These are phyloP conservation scores for Ploceus nigricollis DNA, from an alignment of 2,113 vertebrate species.

Conservation along the genomic window DNA sequence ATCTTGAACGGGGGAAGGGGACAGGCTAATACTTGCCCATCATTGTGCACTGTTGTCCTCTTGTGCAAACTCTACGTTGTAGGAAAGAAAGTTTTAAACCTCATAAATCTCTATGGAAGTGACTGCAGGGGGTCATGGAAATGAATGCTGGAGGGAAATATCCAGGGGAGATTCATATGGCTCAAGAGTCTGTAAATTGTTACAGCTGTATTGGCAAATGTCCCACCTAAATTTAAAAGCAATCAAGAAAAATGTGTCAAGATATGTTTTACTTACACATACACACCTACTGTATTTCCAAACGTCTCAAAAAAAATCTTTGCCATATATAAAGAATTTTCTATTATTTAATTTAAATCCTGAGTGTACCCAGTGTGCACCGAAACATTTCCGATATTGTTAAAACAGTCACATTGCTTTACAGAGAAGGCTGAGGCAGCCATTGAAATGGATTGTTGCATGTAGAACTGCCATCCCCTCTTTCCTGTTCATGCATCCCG, in stretches of 20 bases:
- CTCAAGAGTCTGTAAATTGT: background rate
- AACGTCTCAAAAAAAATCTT: background rate
- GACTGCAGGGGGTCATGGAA: background rate
- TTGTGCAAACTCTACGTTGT: background rate
- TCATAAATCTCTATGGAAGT: background rate
- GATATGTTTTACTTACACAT: background rate
- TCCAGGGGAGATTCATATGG: background rate
- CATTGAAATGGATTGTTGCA: background rate
- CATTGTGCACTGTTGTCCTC: background rate
- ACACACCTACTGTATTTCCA: background rate
- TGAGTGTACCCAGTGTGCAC: background rate
- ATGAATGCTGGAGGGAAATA: background rate
- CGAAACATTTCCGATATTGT: background rate
- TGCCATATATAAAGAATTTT: background rate
- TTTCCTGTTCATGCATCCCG: background rate
- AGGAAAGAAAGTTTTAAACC: background rate
- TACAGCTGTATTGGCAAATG: background rate
- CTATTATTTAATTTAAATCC: background rate
- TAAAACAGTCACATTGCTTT: background rate
- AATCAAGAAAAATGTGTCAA: background rate
- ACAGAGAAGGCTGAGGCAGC: background rate
- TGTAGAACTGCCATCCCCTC: rapidly evolving
- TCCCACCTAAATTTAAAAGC: background rate
- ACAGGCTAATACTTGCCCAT: background rate
- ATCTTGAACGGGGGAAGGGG: background rate